Evolutionary conservation across 2,113 vertebrate species (phyloP).

Genomic region (Hipposideros armiger): DNA sequence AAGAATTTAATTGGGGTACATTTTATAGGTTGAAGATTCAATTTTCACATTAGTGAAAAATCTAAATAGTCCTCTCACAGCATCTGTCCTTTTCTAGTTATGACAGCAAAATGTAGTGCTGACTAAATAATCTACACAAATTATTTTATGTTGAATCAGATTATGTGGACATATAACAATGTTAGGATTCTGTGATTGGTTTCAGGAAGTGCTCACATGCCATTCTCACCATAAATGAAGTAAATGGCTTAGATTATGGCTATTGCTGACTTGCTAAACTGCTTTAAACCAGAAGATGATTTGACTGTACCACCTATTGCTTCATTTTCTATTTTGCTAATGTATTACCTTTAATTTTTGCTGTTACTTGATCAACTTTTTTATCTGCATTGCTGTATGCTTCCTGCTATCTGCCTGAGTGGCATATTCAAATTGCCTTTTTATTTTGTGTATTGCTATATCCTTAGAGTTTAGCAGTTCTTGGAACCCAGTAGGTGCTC

Average conservation of each 20-base stretch:
- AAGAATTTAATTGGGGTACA: conserved; percentile 37
- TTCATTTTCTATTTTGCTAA: conserved; percentile 26
- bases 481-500: not conserved
- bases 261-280: not conserved
- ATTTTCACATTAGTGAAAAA: conserved; percentile 33
- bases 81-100: conserved; percentile 41
- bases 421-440: conserved; percentile 28
- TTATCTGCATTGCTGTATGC: not conserved
- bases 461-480: not conserved
- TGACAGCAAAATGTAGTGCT: conserved; percentile 3
- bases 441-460: not conserved
- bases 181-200: conserved; percentile 12
- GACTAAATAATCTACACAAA: conserved; percentile 3
- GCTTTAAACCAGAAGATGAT: not conserved
- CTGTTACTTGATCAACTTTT: not conserved
- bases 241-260: conserved; percentile 2
- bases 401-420: not conserved
- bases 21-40: conserved; percentile 48
- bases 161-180: conserved; percentile 20
- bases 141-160: conserved; percentile 27
- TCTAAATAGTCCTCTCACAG: conserved; percentile 13
- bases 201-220: conserved; percentile 26
- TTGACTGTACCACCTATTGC: not conserved
- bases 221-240: conserved; percentile 34
- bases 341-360: not conserved